Percentiles rank a stretch among this genome's conserved stretches.
These are phyloP conservation scores for Ardeotis arabs DNA, from an alignment of 2,113 vertebrate species.

Conservation along the genomic window DNA sequence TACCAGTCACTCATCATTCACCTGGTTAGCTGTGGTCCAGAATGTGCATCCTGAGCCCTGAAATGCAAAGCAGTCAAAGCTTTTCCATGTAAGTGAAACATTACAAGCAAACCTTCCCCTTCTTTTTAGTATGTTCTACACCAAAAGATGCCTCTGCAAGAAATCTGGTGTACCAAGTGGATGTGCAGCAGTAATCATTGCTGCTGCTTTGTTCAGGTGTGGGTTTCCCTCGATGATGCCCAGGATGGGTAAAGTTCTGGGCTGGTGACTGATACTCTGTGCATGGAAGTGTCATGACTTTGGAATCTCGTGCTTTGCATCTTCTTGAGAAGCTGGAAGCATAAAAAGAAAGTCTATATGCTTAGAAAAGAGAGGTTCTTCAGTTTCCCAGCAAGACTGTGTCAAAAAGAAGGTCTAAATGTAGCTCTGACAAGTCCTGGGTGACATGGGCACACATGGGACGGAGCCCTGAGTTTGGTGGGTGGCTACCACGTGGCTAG, in stretches of 20 bases:
- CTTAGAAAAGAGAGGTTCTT: background rate
- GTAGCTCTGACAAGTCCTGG: background rate
- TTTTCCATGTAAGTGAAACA: background rate
- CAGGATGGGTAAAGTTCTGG: background rate
- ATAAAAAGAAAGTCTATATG: background rate
- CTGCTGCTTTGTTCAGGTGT: background rate
- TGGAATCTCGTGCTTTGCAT: background rate
- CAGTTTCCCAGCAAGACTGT: background rate
- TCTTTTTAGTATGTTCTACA: background rate
- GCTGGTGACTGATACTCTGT: background rate
- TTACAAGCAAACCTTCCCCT: rapidly evolving
- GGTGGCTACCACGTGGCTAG: rapidly evolving
- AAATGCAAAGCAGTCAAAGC: background rate
- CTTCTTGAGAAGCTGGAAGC: background rate
- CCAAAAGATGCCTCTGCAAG: background rate
- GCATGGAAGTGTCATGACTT: rapidly evolving
- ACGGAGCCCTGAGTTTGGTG: background rate
- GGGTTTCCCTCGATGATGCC: background rate
- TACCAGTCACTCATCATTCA: background rate
- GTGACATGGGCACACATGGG: rapidly evolving
- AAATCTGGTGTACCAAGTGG: background rate
- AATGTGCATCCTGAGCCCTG: background rate
- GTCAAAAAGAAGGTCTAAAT: background rate
- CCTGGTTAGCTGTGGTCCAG: background rate
- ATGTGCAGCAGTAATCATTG: background rate